phyloP scores from a whole-genome alignment of 2,888 invertebrate genomes.

The Notocelia uddmanniana region DNA sequence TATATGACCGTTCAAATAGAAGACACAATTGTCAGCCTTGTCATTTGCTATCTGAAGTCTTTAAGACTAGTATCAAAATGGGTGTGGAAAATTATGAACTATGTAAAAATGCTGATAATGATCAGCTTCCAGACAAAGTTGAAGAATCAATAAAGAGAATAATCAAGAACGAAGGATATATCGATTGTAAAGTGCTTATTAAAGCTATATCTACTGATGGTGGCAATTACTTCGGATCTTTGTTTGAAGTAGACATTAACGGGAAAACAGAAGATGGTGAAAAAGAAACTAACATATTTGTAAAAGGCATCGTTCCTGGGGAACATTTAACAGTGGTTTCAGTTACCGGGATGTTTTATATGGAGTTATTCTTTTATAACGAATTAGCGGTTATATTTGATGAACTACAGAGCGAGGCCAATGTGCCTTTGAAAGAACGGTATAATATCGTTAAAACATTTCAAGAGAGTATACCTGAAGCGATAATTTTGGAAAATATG shows the following conservation, averaged over 20 bases:
- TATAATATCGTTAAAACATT: slow-evolving; percentile 51
- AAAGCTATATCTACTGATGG: slow-evolving; percentile 27
- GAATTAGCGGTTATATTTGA: slow-evolving; percentile 53
- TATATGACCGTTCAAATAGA: neutral
- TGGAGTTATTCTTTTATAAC: slow-evolving; percentile 51
- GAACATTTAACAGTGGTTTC: slow-evolving; percentile 3
- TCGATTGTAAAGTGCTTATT: neutral
- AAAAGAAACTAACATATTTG: slow-evolving; percentile 29
- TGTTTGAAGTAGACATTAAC: slow-evolving; percentile 33
- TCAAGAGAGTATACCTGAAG: slow-evolving; percentile 48
- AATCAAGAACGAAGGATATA: slow-evolving; percentile 10
- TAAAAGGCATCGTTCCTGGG: slow-evolving; percentile 12
- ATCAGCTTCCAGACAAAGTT: slow-evolving; percentile 5
- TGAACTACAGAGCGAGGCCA: slow-evolving; percentile 52
- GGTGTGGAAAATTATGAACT: neutral
- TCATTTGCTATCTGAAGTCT: neutral
- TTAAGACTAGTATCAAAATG: neutral
- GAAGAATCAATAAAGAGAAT: slow-evolving; percentile 9
- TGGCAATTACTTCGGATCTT: slow-evolving; percentile 19
- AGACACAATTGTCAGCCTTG: neutral
- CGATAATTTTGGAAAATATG: slow-evolving; percentile 56
- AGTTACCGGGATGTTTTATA: slow-evolving; percentile 3
- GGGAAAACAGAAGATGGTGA: slow-evolving; percentile 21
- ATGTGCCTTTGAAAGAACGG: slow-evolving; percentile 49
- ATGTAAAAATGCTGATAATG: neutral